These are phyloP conservation scores for Cairina moschata DNA, from an alignment of 2,113 vertebrate genomes.

Conservation along the genomic window DNA sequence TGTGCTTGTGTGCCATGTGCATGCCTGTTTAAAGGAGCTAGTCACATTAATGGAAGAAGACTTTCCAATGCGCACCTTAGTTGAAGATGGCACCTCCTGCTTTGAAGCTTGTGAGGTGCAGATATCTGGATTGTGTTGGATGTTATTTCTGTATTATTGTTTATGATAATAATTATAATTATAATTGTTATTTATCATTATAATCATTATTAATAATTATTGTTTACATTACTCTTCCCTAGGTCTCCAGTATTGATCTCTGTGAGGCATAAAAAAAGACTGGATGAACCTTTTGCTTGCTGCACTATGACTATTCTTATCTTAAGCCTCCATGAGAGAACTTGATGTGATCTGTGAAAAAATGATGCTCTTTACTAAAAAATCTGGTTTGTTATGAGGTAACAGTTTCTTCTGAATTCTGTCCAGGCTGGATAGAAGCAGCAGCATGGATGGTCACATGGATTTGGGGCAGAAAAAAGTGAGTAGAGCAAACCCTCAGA, in stretches of 20 bases:
- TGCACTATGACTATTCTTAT: background rate
- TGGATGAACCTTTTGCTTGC: background rate
- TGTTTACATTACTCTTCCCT: background rate
- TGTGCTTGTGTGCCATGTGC: background rate
- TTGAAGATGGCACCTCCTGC: background rate
- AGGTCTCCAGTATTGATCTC: background rate
- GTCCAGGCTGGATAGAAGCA: background rate
- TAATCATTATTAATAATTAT: no score
- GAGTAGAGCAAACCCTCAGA: fast-evolving
- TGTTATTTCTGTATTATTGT: background rate
- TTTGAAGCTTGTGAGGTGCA: background rate
- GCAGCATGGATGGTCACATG: background rate
- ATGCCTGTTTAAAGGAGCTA: background rate
- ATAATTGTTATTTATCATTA: no score
- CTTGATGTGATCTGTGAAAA: fast-evolving
- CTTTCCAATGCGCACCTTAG: background rate
- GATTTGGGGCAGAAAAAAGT: background rate
- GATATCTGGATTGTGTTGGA: background rate
- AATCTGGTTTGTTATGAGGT: background rate
- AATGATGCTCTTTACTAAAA: background rate
- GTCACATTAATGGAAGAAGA: background rate
- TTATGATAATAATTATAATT: background rate
- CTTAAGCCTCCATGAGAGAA: background rate
- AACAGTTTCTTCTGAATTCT: background rate
- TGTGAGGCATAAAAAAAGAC: background rate